Evolutionary conservation across 1,140 invertebrate species (phyloP).

Genomic region (Eubasilissa regina): DNA sequence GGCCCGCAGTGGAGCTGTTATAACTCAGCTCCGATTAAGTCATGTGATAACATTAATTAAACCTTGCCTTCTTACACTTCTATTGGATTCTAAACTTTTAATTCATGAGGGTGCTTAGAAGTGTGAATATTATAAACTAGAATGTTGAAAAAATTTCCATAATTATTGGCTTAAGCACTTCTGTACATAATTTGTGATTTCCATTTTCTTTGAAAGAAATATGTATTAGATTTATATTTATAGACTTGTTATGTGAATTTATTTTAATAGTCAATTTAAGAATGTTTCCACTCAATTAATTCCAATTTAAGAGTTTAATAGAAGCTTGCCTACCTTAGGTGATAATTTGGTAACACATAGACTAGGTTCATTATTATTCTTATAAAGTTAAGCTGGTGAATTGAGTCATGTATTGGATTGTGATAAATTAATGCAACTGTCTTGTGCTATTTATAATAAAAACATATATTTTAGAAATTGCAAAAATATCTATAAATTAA

Average conservation of each 20-base stretch:
- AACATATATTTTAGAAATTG: slow-evolving; percentile 49
- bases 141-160: slow-evolving; percentile 7
- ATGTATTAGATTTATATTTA: slow-evolving; percentile 28
- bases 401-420: slow-evolving; percentile 54
- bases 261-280: slow-evolving; percentile 23
- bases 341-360: slow-evolving; percentile 13
- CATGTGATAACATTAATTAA: slow-evolving; percentile 34
- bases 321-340: slow-evolving; percentile 18
- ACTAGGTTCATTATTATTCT: slow-evolving; percentile 18
- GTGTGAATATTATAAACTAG: slow-evolving; percentile 28
- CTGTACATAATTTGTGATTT: slow-evolving; percentile 22
- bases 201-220: slow-evolving; percentile 20
- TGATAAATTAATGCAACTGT: slow-evolving; percentile 53
- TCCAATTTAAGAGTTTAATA: slow-evolving; percentile 1
- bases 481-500: slow-evolving; percentile 15
- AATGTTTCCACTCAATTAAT: slow-evolving; percentile 16
- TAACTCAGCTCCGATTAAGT: background rate
- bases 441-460: slow-evolving; percentile 55
- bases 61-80: slow-evolving; percentile 41
- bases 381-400: slow-evolving; percentile 33
- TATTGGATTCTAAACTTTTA: slow-evolving; percentile 37
- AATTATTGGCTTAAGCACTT: slow-evolving; percentile 19
- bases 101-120: slow-evolving; percentile 36
- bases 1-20: background rate
- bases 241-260: slow-evolving; percentile 34